Evolutionary conservation across 1,140 invertebrate species (phyloP), one percentile per base, ranked within the genome.

Genomic region (Psix sp.): DNA sequence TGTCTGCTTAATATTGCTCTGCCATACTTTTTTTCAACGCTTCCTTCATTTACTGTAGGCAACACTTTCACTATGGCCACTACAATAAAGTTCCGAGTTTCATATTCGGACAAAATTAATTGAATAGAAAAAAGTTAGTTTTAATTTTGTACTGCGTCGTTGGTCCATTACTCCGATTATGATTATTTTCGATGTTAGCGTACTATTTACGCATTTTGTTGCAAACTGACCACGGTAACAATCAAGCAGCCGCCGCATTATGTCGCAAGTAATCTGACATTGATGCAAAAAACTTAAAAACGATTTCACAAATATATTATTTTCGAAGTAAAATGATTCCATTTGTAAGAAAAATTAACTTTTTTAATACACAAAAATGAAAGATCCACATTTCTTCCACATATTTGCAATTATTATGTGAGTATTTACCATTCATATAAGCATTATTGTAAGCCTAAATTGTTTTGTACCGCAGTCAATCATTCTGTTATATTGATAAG

Each of bases 111-210:
- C 33, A 51, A 51, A 51, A 51, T 24, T 20, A 13, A 16, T 51
- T 5, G 3, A 54, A 40, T 10, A 54, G 24, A 9, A 40, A n/a
- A n/a, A n/a, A n/a, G n/a, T n/a, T 54, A 1, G 24, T 40, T 10
- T 40, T 54, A 18, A 40, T 54, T 36, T 54, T 29, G 13, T 54
- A 54, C 14, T 54, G 49, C 1, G 36, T 54, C 3, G 33, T 14
- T 10, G 36, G 49, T 13, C 49, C 38, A 36, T 54, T 21, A 18
- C 21, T 54, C 40, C 40, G 36, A 29, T 29, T 29, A 16, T 54
- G 36, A 7, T 40, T 5, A 6, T 3, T 29, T 40, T 40, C 11
- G 1, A 54, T 11, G 11, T 31, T 4, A 11, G 36, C 21, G 11
- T 40, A 11, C 5, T 40, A 10, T 18, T 40, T 15, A 10, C 15